Base-by-base conservation (phyloP, 2,888 invertebrate genomes). In the Himalopsyche kuldschensis region DNA sequence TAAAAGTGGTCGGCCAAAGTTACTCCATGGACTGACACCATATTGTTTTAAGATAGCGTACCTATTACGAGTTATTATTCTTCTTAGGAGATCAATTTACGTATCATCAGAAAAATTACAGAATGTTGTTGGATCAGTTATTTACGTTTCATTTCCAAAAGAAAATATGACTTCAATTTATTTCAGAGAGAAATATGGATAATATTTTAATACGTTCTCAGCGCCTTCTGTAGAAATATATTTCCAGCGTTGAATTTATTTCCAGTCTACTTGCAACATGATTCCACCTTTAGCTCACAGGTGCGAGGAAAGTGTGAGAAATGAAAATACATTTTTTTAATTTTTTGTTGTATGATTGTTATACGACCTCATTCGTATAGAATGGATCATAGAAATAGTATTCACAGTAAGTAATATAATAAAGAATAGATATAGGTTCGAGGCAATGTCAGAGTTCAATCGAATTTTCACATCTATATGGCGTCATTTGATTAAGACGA, bases 291-390 rank as follows among this genome's bases (percentile, higher is more conserved):
- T 75, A 75, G 46, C 75, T 31, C 81, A 41, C 81, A 81, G 81
- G 81, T 81, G 81, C 81, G 81, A 75, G 27, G 76, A 81, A 81
- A 81, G 48, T 81, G 76, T 32, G 47, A 46, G 81, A 76, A 81
- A 76, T 81, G 81, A 81, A 81, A 81, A 81, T 76, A 76, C 76
- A 76, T 81, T 47, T 76, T 75, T 27, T 81, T 32, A 30, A 47
- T 75, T 76, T 75, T 81, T 76, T 76, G 46, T 41, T 46, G 17
- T 63, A 48, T 41, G 80, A 79, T 41, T 80, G 80, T 80, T 35
- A 63, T 80, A 69, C 20, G 80, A 80, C 80, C 55, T 55, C 55
- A 55, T 20, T 20, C 20, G 55, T 20, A 55, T 55, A 55, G 15
- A 20, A 15, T 3, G 24, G 55, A 55, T 55, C 8, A 55, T 55